Percentiles rank a stretch among this genome's conserved stretches.
These are phyloP conservation scores for Philotrypesis tridentata DNA, from an alignment of 1,140 invertebrate species.

Conservation along the genomic window DNA sequence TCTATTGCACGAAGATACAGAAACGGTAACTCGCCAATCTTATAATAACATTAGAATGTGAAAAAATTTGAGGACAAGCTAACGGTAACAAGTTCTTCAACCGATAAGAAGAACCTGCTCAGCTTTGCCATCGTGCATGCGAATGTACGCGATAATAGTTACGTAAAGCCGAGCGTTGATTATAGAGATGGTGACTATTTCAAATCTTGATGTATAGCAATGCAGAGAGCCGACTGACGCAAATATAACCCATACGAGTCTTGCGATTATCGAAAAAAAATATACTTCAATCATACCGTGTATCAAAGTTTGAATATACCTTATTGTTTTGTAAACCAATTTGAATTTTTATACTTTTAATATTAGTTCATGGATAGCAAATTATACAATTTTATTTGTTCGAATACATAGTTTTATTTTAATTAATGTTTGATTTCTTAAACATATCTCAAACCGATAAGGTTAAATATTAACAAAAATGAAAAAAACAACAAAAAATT, in stretches of 20 bases:
- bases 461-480: too few relatives aligned
- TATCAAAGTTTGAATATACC: not conserved
- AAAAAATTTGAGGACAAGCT: not conserved
- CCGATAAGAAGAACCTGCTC: not conserved
- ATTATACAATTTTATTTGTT: too few relatives aligned
- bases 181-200: constrained; percentile 1
- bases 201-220: not conserved
- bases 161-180: constrained; percentile 18
- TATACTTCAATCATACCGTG: not conserved
- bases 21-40: not conserved
- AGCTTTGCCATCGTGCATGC: not conserved
- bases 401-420: too few relatives aligned
- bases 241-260: not conserved
- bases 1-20: not conserved
- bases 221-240: not conserved
- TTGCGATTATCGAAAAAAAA: not conserved
- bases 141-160: constrained; percentile 27
- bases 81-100: not conserved
- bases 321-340: too few relatives aligned
- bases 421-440: too few relatives aligned
- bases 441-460: too few relatives aligned
- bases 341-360: not conserved
- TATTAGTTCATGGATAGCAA: too few relatives aligned
- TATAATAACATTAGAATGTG: not conserved
- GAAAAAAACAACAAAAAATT: too few relatives aligned